Percentiles rank a stretch among this genome's conserved stretches.
phyloP scores from a whole-genome alignment of 2,113 vertebrate species.

The Lycaon pictus region DNA sequence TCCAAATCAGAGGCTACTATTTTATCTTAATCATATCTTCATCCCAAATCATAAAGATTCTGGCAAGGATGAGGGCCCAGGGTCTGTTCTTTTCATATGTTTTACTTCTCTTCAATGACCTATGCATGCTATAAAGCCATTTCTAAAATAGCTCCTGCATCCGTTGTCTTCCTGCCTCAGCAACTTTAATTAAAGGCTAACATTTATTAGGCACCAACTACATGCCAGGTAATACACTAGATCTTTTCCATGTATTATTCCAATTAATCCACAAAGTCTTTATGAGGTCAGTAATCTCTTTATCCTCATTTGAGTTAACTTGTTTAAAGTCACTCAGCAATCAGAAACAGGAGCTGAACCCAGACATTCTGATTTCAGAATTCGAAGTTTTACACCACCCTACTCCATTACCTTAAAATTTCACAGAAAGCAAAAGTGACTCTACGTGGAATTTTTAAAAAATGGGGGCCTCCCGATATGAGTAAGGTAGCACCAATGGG shows the following conservation, averaged over 20 bases:
- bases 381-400: not conserved
- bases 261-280: not conserved
- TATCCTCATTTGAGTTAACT: not conserved
- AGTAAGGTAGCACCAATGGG: not conserved
- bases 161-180: not conserved
- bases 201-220: not conserved
- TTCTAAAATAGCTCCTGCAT: not conserved
- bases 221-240: not conserved
- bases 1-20: not conserved
- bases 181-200: not conserved
- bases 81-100: conserved; percentile 17
- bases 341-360: not conserved
- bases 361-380: not conserved
- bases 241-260: conserved; percentile 14
- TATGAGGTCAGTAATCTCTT: not conserved
- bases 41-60: conserved; percentile 10
- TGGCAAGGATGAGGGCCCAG: not conserved
- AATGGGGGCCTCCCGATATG: not conserved
- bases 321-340: not conserved
- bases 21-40: not conserved
- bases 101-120: not conserved
- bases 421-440: not conserved
- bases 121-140: not conserved
- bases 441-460: not conserved
- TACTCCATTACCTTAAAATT: not conserved